Evolutionary conservation across 2,888 invertebrate genomes (phyloP).

Genomic region (Trissolcus japonicus): DNA sequence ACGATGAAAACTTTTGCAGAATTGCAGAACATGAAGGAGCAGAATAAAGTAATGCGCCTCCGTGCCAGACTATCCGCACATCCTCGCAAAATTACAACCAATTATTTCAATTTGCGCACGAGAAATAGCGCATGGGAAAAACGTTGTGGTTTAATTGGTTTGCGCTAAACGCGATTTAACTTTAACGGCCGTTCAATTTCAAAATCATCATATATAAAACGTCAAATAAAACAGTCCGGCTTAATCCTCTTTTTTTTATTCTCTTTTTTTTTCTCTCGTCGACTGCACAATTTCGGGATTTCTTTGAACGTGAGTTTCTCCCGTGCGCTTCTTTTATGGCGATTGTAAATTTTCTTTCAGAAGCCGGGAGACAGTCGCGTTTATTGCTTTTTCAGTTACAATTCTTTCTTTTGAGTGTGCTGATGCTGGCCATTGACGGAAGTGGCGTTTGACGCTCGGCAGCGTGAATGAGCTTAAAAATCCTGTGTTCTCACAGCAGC

Average conservation of each 20-base stretch:
- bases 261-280: no score
- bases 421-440: slow-evolving; percentile 49
- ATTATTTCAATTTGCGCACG: slow-evolving; percentile 5
- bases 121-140: slow-evolving; percentile 4
- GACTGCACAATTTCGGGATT: no score
- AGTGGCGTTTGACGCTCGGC: slow-evolving; percentile 40
- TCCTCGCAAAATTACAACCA: slow-evolving; percentile 1
- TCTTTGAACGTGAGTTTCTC: no score
- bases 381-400: slow-evolving; percentile 27
- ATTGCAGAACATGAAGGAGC: slow-evolving; percentile 5
- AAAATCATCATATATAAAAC: background rate
- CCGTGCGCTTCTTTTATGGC: no score
- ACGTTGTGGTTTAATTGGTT: background rate
- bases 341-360: no score
- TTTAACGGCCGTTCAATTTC: no score
- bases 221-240: no score
- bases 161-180: no score
- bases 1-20: slow-evolving; percentile 2
- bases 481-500: slow-evolving; percentile 39
- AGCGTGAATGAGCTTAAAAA: slow-evolving; percentile 52
- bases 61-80: background rate
- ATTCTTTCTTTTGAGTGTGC: slow-evolving; percentile 34
- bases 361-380: slow-evolving; percentile 6
- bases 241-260: no score
- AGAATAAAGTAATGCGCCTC: slow-evolving; percentile 7